phyloP scores from a whole-genome alignment of 2,888 invertebrate genomes.

The Acronicta psi region DNA sequence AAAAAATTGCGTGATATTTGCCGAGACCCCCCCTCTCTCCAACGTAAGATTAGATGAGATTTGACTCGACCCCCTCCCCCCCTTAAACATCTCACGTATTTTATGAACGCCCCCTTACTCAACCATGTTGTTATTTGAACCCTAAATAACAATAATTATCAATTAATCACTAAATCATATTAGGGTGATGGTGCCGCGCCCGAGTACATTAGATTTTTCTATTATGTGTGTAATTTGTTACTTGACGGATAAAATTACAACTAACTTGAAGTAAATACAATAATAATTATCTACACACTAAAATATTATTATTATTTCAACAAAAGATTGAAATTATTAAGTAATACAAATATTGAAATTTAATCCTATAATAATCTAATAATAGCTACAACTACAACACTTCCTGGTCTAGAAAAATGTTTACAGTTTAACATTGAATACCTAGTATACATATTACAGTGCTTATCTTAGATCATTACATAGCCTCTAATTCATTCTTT shows the following conservation, averaged over 20 bases:
- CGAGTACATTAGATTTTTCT: too few relatives aligned
- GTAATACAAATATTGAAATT: slow-evolving; percentile 37
- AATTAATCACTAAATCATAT: background rate
- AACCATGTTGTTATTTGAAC: too few relatives aligned
- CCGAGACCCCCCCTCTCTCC: too few relatives aligned
- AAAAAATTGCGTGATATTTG: too few relatives aligned
- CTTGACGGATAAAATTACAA: slow-evolving; percentile 13
- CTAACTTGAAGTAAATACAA: slow-evolving; percentile 16
- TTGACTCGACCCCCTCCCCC: too few relatives aligned
- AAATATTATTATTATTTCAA: slow-evolving; percentile 29
- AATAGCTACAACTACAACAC: slow-evolving; percentile 6
- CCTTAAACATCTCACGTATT: too few relatives aligned
- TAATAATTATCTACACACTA: slow-evolving; percentile 33
- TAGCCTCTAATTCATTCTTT: slow-evolving; percentile 78
- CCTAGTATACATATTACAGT: slow-evolving; percentile 13
- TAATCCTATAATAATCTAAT: slow-evolving; percentile 6
- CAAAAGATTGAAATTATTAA: slow-evolving; percentile 27
- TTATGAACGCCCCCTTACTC: too few relatives aligned
- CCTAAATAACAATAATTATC: too few relatives aligned
- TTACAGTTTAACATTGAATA: slow-evolving; percentile 21
- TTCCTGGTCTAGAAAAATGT: slow-evolving; percentile 15
- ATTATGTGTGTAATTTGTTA: too few relatives aligned
- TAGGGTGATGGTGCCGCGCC: too few relatives aligned
- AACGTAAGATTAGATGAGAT: too few relatives aligned
- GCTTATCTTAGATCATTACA: slow-evolving; percentile 58